Base-by-base conservation (phyloP, 2,888 invertebrate species). In the Aporophyla nigra region DNA sequence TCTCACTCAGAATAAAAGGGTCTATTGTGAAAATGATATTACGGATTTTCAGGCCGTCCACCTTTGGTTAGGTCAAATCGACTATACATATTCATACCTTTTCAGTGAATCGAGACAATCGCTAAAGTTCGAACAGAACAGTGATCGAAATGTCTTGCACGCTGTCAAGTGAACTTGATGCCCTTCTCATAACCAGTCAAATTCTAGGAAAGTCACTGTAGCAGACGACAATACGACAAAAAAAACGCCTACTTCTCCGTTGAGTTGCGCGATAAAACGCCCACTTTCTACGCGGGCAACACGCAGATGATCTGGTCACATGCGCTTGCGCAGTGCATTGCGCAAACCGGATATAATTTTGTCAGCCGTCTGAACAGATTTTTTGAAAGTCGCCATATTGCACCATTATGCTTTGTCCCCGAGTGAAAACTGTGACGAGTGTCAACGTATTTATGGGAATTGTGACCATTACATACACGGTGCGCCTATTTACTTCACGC, bases 291-390 rank as follows among this genome's bases (percentile, higher is more conserved):
- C 84, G 59, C 72, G 78, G 53, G 71, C 66, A 76, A 27, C 75
- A 84, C 88, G 88, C 89, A 82, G 89, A 89, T 90, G 87, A 91
- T 90, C 88, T 87, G 86, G 87, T 85, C 84, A 82, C 80, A 86
- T 82, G 86, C 78, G 76, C 78, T 61, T 61, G 76, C 46, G 24
- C 78, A 73, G 43, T 79, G 76, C 80, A 87, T 94, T 94, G 92
- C 93, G 93, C 93, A 94, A 94, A 90, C 94, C 94, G 94, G 94
- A 94, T 93, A 90, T 84, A 84, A 89, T 88, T 87, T 84, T 83
- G 88, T 86, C 84, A 76, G 83, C 68, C 71, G 68, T 87, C 82
- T 83, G 78, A 74, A 78, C 83, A 68, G 71, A 81, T 80, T 86
- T 86, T 89, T 88, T 90, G 87, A 90, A 90, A 90, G 90, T 88